Percentiles rank a stretch among this genome's conserved stretches.
These are phyloP conservation scores for Drosophila tristis DNA, from an alignment of 1,140 invertebrate genomes.

Conservation along the genomic window DNA sequence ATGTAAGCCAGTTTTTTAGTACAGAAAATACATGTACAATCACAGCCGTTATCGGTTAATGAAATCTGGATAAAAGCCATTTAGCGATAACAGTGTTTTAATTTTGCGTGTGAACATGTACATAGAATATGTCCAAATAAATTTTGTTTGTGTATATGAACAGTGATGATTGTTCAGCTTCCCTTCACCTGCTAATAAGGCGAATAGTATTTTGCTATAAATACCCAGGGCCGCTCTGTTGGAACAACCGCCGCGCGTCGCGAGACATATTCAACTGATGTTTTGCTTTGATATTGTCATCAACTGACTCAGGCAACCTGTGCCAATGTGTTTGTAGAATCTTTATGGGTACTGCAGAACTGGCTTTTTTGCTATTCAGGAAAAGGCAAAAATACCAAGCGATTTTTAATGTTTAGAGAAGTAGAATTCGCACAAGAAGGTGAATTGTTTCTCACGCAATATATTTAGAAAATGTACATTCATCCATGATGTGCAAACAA, in stretches of 20 bases:
- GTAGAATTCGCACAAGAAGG: too few relatives aligned
- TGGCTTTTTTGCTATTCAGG: too few relatives aligned
- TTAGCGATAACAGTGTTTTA: too few relatives aligned
- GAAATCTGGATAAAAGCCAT: neutral
- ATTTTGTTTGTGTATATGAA: too few relatives aligned
- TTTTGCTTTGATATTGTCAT: conserved; percentile 28
- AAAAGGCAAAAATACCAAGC: too few relatives aligned
- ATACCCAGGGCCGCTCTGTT: conserved; percentile 18
- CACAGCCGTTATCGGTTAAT: conserved; percentile 9
- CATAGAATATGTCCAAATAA: neutral
- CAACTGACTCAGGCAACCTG: conserved; percentile 21
- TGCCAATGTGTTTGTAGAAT: neutral
- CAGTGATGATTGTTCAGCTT: too few relatives aligned
- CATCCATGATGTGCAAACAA: too few relatives aligned
- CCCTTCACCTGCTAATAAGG: too few relatives aligned
- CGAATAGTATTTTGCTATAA: conserved; percentile 17
- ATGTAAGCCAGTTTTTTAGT: neutral
- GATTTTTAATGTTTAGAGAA: too few relatives aligned
- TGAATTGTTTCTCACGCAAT: too few relatives aligned
- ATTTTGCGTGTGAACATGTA: neutral
- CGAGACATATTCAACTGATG: conserved; percentile 55
- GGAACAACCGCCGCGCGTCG: conserved; percentile 35
- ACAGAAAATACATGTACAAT: neutral
- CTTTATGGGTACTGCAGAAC: too few relatives aligned
- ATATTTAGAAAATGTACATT: too few relatives aligned